A percentile compares a stretch with the other conserved stretches of the same genome.
These are phyloP conservation scores for Terrapene triunguis DNA, from an alignment of 2,113 vertebrate genomes.

Conservation along the genomic window DNA sequence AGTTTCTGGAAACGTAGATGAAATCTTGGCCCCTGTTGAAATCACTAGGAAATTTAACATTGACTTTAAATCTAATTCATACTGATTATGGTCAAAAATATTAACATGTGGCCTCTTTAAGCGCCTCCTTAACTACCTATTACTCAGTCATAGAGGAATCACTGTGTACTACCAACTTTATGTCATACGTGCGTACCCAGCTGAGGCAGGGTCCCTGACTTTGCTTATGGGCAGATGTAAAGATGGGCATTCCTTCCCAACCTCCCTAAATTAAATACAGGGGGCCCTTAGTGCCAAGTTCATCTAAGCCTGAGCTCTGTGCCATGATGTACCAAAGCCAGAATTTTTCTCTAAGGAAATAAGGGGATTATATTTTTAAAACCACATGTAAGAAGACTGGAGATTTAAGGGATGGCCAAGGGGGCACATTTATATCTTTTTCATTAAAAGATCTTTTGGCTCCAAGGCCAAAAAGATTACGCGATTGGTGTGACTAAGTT, in stretches of 20 bases:
- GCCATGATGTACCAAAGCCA: background rate
- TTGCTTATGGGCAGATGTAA: background rate
- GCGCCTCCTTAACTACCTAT: rapidly evolving
- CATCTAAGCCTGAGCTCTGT: rapidly evolving
- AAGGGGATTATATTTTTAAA: constrained; percentile 44
- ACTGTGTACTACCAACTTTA: background rate
- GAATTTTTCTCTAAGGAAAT: background rate
- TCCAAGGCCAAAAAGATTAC: constrained; percentile 44
- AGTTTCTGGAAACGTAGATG: background rate
- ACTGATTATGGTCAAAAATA: background rate
- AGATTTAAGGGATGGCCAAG: constrained; percentile 61
- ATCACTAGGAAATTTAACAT: rapidly evolving
- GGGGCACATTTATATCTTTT: constrained; percentile 48
- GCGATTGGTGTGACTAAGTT: constrained; percentile 43
- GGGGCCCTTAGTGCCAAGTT: background rate
- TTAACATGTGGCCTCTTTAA: background rate
- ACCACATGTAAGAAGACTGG: constrained; percentile 46
- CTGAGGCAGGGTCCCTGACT: rapidly evolving
- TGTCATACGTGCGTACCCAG: rapidly evolving
- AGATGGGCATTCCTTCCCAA: background rate
- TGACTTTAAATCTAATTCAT: background rate
- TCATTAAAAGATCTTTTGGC: constrained; percentile 66
- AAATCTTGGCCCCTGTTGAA: rapidly evolving
- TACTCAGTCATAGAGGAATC: background rate
- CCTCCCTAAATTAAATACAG: background rate